phyloP scores from a whole-genome alignment of 1,140 invertebrate species.

The Pogonus chalceus region DNA sequence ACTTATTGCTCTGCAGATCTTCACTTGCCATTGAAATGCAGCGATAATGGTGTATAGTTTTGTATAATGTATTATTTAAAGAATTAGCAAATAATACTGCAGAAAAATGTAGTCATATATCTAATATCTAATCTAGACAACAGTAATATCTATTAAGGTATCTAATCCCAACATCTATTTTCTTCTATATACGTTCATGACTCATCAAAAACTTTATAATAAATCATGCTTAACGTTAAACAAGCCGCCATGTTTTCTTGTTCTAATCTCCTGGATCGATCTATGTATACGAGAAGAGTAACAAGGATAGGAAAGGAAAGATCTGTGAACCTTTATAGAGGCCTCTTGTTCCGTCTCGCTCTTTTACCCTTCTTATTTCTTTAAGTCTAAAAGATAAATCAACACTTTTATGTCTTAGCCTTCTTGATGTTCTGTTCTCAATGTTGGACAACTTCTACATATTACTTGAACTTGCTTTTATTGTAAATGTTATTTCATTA shows the following conservation, averaged over 20 bases:
- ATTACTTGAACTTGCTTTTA: too few relatives aligned
- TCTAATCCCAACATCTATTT: neutral
- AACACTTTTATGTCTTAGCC: neutral
- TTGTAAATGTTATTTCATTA: too few relatives aligned
- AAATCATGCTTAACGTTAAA: constrained; percentile 5
- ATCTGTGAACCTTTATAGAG: neutral
- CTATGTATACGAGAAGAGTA: neutral
- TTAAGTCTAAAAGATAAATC: too few relatives aligned
- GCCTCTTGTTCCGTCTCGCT: neutral
- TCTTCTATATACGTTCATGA: neutral
- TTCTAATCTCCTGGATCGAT: neutral
- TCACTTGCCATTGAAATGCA: neutral
- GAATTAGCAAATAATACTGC: neutral
- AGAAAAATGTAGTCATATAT: neutral
- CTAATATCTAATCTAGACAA: neutral
- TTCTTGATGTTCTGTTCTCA: too few relatives aligned
- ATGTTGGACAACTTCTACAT: too few relatives aligned
- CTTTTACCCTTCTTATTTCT: neutral
- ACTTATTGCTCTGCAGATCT: neutral
- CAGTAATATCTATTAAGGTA: neutral
- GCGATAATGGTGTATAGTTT: neutral
- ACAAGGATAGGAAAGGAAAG: too few relatives aligned
- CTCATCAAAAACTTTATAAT: neutral
- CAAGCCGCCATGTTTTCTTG: neutral
- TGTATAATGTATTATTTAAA: neutral